These are phyloP conservation scores for Lithosia quadra DNA, from an alignment of 2,888 invertebrate genomes.

Conservation along the genomic window DNA sequence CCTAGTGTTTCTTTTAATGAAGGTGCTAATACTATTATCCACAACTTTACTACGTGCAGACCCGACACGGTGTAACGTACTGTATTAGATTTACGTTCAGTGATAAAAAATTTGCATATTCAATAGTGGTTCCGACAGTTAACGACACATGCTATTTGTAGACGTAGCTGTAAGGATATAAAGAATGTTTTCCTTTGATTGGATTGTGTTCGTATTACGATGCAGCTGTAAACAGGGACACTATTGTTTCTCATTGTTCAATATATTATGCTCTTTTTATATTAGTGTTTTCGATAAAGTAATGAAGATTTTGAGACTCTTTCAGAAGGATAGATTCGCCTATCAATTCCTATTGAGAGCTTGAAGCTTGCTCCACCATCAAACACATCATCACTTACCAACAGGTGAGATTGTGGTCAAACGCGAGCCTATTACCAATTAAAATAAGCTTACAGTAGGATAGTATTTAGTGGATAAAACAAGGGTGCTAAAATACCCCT, in stretches of 20 bases:
- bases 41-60: slow-evolving; percentile 37
- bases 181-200: neutral
- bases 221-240: neutral
- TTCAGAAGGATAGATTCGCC: neutral
- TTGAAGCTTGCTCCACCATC: no score
- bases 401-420: no score
- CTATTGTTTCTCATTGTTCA: neutral
- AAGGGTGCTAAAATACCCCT: no score
- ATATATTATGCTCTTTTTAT: neutral
- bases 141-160: neutral
- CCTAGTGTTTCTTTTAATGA: slow-evolving; percentile 31
- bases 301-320: neutral
- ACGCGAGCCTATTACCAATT: no score
- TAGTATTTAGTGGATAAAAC: no score
- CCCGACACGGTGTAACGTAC: slow-evolving; percentile 20
- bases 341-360: no score
- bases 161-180: neutral
- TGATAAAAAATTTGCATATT: slow-evolving; percentile 36
- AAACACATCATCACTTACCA: no score
- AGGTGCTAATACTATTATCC: slow-evolving; percentile 30
- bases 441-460: no score
- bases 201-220: neutral
- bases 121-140: slow-evolving; percentile 13
- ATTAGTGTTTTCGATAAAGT: neutral
- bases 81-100: slow-evolving; percentile 25